A percentile compares a stretch with the other conserved stretches of the same genome.
These are phyloP conservation scores for Marisa cornuarietis DNA, from an alignment of 1,140 invertebrate species.

Conservation along the genomic window DNA sequence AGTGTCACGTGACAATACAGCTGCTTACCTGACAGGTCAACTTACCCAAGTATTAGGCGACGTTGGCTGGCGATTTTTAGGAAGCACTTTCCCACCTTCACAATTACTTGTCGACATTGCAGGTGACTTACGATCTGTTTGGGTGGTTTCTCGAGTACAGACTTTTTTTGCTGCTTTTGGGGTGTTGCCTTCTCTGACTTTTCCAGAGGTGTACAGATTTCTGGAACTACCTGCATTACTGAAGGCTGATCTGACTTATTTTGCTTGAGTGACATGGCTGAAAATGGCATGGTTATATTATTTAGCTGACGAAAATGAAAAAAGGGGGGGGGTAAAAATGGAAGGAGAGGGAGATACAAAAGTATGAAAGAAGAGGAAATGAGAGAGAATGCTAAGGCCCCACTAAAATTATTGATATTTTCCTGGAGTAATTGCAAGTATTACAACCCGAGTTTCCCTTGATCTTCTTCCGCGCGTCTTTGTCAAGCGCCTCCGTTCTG, in stretches of 20 bases:
- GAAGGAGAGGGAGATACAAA: background rate
- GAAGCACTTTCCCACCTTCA: slow-evolving; percentile 3
- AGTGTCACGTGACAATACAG: background rate
- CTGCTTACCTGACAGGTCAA: background rate
- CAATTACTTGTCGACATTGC: background rate
- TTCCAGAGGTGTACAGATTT: background rate
- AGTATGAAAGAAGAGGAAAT: background rate
- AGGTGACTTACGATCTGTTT: background rate
- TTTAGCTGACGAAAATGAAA: background rate
- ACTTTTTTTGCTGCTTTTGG: background rate
- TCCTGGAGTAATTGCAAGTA: background rate
- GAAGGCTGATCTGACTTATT: no score
- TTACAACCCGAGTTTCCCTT: background rate
- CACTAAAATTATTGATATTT: background rate
- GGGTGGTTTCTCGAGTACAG: background rate
- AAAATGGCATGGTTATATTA: background rate
- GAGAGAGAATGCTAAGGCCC: no score
- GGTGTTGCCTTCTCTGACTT: no score
- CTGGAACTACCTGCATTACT: background rate
- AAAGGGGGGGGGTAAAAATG: background rate
- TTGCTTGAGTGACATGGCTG: background rate
- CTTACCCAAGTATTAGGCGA: slow-evolving; percentile 1
- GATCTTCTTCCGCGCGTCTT: background rate
- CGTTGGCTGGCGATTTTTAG: background rate
- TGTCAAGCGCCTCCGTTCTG: background rate